A percentile compares a stretch with the other conserved stretches of the same genome.
phyloP scores from a whole-genome alignment of 2,797 vertebrate genomes.

The Antennarius maculatus region DNA sequence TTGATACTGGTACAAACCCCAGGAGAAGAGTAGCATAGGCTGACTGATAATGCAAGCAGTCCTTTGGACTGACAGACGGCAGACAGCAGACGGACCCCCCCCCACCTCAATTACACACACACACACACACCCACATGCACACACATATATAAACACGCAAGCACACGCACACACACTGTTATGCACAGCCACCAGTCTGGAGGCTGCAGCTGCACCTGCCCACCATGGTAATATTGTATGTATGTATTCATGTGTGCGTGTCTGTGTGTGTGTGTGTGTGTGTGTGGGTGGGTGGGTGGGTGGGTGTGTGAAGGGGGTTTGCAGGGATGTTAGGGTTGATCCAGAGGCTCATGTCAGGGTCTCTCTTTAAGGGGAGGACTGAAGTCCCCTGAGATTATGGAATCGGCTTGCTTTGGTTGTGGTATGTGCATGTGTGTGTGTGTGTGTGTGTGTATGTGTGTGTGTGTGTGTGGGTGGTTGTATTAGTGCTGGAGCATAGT shows the following conservation, averaged over 20 bases:
- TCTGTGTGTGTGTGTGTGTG: slow-evolving; percentile 29
- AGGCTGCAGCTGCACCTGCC: slow-evolving; percentile 78
- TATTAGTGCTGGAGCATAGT: slow-evolving; percentile 61
- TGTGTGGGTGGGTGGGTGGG: slow-evolving; percentile 23
- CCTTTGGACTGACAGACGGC: slow-evolving; percentile 75
- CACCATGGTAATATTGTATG: slow-evolving; percentile 37
- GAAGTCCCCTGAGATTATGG: slow-evolving; percentile 75
- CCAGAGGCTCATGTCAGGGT: slow-evolving; percentile 77
- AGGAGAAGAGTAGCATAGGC: slow-evolving; percentile 55
- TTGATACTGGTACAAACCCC: slow-evolving; percentile 44
- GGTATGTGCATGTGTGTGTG: slow-evolving; percentile 17
- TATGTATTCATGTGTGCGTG: slow-evolving; percentile 4
- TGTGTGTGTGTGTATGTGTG: slow-evolving; percentile 38
- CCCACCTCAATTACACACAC: slow-evolving; percentile 30
- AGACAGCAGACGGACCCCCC: slow-evolving; percentile 28
- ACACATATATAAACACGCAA: slow-evolving; percentile 21
- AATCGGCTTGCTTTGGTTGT: slow-evolving; percentile 39
- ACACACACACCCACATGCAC: slow-evolving; percentile 40
- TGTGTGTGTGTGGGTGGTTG: slow-evolving; percentile 35
- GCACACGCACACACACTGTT: slow-evolving; percentile 6
- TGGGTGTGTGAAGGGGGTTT: slow-evolving; percentile 42
- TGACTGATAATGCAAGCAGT: slow-evolving; percentile 61
- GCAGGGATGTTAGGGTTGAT: slow-evolving; percentile 58
- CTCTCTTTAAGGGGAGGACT: slow-evolving; percentile 68
- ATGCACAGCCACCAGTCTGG: slow-evolving; percentile 27